These are phyloP conservation scores for Chiloscyllium punctatum DNA, from an alignment of 2,797 vertebrate genomes.

Conservation along the genomic window DNA sequence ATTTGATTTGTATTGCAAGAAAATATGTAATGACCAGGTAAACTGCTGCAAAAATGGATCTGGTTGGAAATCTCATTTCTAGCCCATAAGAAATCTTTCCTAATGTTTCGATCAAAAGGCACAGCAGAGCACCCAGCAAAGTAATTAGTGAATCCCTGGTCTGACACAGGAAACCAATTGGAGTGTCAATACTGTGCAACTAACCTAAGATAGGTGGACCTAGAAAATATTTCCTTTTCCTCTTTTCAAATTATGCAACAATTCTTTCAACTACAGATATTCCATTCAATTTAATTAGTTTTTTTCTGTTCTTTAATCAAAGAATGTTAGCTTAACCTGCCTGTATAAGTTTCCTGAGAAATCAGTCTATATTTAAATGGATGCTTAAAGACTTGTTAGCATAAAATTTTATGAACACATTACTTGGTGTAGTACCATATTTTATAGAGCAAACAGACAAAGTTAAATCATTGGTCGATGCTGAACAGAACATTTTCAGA, in stretches of 20 bases:
- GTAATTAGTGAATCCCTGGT: not conserved
- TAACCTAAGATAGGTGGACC: not conserved
- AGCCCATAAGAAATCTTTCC: not conserved
- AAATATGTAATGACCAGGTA: not conserved
- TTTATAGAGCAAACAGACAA: not conserved
- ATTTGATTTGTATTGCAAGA: not conserved
- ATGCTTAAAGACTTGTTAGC: not conserved
- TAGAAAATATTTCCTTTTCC: not conserved
- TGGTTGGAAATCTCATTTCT: not conserved
- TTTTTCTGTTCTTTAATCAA: not conserved
- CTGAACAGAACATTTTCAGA: not conserved
- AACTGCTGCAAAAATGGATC: not conserved
- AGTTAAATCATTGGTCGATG: not conserved
- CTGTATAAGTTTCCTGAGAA: not conserved
- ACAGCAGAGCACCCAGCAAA: not conserved
- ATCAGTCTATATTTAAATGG: not conserved
- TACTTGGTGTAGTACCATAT: not conserved
- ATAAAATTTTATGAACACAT: not conserved
- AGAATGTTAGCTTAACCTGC: not conserved
- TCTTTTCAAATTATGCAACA: not conserved
- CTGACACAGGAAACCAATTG: not conserved
- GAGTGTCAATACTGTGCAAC: not conserved
- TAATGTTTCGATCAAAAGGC: not conserved
- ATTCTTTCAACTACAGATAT: not conserved
- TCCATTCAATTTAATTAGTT: not conserved